Percentiles rank a stretch among this genome's conserved stretches.
Conservation (phyloP, 2,888 invertebrate genomes). For the Venustoraphidia nigricollis region DNA sequence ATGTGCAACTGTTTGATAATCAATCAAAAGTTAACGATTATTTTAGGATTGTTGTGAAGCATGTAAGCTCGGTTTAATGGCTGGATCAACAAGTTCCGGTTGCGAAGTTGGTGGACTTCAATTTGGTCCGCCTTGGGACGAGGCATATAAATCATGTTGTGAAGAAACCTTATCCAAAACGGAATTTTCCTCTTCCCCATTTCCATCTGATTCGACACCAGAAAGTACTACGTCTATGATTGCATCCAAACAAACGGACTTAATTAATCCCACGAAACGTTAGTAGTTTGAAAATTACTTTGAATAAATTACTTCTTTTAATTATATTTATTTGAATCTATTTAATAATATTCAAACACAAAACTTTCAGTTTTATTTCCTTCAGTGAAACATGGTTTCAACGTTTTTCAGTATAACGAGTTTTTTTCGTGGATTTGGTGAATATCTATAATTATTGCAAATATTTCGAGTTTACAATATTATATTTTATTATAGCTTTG, state of each 20-base stretch:
- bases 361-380: too few species aligned
- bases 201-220: constrained; percentile 5
- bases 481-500: constrained; percentile 14
- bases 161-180: constrained; percentile 21
- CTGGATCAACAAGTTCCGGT: constrained; percentile 35
- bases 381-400: too few species aligned
- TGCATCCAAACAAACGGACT: constrained; percentile 4
- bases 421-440: too few species aligned
- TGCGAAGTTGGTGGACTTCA: constrained; percentile 37
- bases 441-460: too few species aligned
- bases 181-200: constrained; percentile 12
- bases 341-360: neutral
- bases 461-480: too few species aligned
- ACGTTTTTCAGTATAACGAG: too few species aligned
- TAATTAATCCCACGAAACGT: constrained; percentile 6
- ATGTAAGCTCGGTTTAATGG: constrained; percentile 44
- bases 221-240: constrained; percentile 11
- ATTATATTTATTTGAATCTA: neutral
- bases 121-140: constrained; percentile 41
- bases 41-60: constrained; percentile 43
- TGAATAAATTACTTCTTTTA: too few species aligned
- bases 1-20: too few species aligned
- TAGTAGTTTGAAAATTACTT: neutral
- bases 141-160: constrained; percentile 46
- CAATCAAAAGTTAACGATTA: neutral